phyloP scores from a whole-genome alignment of 2,888 invertebrate species.

The Ashinkailepas kermadecensis region DNA sequence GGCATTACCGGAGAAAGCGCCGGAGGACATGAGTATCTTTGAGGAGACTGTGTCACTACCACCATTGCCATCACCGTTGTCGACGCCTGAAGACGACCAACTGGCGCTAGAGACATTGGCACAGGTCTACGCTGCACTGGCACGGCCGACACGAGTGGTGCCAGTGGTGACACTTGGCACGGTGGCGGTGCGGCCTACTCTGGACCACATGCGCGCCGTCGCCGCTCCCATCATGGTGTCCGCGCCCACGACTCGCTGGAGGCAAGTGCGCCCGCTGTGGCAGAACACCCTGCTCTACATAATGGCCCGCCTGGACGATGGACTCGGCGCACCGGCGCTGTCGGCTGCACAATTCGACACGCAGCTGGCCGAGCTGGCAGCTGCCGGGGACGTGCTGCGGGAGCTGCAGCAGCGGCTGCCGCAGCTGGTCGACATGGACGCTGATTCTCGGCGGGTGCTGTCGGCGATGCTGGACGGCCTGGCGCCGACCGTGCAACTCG shows the following conservation, averaged over 20 bases:
- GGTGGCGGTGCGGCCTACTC: background rate
- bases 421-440: background rate
- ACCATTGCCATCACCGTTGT: background rate
- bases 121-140: background rate
- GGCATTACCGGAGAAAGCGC: too few species aligned
- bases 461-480: background rate
- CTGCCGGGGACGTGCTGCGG: background rate
- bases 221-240: background rate
- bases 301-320: background rate
- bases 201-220: background rate
- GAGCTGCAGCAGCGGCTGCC: conserved; percentile 5
- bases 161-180: background rate
- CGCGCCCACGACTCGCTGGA: background rate
- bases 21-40: background rate
- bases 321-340: background rate
- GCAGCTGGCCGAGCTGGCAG: background rate
- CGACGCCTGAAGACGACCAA: background rate
- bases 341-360: background rate
- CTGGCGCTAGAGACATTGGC: background rate
- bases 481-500: background rate
- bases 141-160: background rate
- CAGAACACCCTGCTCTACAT: background rate
- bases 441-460: background rate
- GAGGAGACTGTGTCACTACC: background rate
- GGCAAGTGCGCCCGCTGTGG: background rate